phyloP scores from a whole-genome alignment of 2,113 vertebrate species.

The Spilogale gracilis region DNA sequence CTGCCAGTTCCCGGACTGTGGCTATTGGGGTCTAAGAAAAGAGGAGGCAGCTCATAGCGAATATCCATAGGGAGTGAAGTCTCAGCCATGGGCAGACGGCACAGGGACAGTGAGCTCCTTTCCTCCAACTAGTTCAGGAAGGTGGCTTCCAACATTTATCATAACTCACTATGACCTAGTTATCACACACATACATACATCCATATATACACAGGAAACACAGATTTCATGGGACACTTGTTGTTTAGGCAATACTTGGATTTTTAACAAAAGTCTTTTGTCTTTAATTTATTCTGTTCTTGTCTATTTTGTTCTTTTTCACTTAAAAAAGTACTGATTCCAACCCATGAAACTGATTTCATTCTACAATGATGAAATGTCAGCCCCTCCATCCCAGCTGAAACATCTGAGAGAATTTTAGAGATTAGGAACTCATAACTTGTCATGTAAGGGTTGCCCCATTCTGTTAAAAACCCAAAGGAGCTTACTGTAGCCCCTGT shows the following conservation, averaged over 20 bases:
- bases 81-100: background rate
- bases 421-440: background rate
- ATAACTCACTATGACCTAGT: background rate
- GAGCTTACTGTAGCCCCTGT: too few relatives aligned
- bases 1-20: background rate
- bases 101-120: fast-evolving
- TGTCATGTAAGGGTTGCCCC: background rate
- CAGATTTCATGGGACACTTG: background rate
- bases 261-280: background rate
- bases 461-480: background rate
- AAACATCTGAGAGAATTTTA: background rate
- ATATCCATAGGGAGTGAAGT: background rate
- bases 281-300: background rate
- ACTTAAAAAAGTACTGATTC: background rate
- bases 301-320: background rate
- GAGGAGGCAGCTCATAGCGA: background rate
- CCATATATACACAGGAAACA: background rate
- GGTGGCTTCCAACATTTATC: background rate
- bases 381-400: background rate
- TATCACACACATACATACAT: background rate
- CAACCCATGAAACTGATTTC: background rate
- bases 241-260: background rate
- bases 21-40: fast-evolving
- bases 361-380: background rate
- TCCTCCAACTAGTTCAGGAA: background rate